Evolutionary conservation across 1,140 invertebrate species (phyloP).

Genomic region (Drosophila saltans): DNA sequence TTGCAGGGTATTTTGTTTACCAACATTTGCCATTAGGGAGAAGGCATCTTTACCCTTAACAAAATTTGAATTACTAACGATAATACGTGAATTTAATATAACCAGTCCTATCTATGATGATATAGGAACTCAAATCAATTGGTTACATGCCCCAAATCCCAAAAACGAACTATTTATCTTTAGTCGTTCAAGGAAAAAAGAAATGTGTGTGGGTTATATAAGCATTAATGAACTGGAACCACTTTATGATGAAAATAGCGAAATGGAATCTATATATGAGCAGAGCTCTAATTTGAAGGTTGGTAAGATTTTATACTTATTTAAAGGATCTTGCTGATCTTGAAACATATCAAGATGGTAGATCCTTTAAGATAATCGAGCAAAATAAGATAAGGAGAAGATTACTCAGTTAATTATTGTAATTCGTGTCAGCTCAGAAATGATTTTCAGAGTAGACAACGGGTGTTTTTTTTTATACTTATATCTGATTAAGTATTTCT

Average conservation of each 20-base stretch:
- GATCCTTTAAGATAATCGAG: too few relatives aligned
- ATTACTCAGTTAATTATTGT: too few relatives aligned
- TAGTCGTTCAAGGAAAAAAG: background rate
- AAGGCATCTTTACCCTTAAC: background rate
- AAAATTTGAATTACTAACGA: constrained; percentile 13
- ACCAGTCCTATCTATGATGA: constrained; percentile 20
- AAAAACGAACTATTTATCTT: constrained; percentile 12
- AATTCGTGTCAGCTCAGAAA: too few relatives aligned
- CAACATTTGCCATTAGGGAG: constrained; percentile 15
- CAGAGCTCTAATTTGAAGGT: constrained; percentile 30
- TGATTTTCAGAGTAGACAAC: too few relatives aligned
- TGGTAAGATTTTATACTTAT: too few relatives aligned
- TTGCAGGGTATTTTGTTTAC: constrained; percentile 36
- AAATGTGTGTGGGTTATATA: constrained; percentile 40
- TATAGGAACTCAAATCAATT: constrained; percentile 5
- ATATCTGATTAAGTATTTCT: too few relatives aligned
- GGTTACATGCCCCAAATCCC: constrained; percentile 16
- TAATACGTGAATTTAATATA: constrained; percentile 15
- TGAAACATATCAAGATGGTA: too few relatives aligned
- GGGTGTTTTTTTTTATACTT: too few relatives aligned
- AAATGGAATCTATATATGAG: constrained; percentile 28
- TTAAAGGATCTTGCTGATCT: too few relatives aligned
- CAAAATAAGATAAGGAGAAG: too few relatives aligned
- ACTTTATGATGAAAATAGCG: constrained; percentile 35
- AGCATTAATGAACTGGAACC: constrained; percentile 41